Evolutionary conservation across 2,113 vertebrate species (phyloP), one percentile per base, ranked within the genome.

Genomic region (Acrocephalus arundinaceus): DNA sequence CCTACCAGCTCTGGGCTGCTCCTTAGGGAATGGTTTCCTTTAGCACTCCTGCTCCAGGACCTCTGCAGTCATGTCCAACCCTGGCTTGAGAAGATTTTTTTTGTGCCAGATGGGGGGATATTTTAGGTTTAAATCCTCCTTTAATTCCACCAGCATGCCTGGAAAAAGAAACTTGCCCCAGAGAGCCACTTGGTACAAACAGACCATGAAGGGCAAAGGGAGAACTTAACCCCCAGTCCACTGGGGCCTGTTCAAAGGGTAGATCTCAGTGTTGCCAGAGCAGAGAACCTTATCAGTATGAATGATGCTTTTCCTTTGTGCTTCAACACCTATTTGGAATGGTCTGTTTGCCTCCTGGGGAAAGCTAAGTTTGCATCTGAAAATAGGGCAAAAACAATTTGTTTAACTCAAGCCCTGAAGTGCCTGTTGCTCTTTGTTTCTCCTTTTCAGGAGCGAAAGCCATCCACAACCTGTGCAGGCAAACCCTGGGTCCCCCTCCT

Each of bases 401-500:
- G n/a, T 80, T 67, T 20, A 35, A 59, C 76, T 59, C 52, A 39
- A 59, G 39, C 18, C 39, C 80, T 90, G 6, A 95, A 9, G 9
- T 37, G 6, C 54, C 49, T 48, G 20, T 48, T 48, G 41, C 43
- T n/a, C 3, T 22, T 39, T 68, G n/a, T 25, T 46, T 57, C 28
- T 87, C 89, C 20, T 78, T 87, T 87, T 15, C 97, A 98, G 98
- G 86, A 62, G 6, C 7, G 90, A 89, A 20, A 57, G 81, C 35
- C 65, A 86, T 2, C 4, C 85, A 0, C 28, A 57, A 1, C 12
- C 88, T 1, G 2, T 46, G 49, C 85, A 80, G 37, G 92, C 95
- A 6, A 71, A 88, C 7, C 65, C 98, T 10, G 55, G 45, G 7
- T 94, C 74, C 1, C 97, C 97, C 3, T 98, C 98, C 21, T 98